Percentiles rank a stretch among this genome's conserved stretches.
These are phyloP conservation scores for Drosophila mayri DNA, from an alignment of 1,140 invertebrate species.

Conservation along the genomic window DNA sequence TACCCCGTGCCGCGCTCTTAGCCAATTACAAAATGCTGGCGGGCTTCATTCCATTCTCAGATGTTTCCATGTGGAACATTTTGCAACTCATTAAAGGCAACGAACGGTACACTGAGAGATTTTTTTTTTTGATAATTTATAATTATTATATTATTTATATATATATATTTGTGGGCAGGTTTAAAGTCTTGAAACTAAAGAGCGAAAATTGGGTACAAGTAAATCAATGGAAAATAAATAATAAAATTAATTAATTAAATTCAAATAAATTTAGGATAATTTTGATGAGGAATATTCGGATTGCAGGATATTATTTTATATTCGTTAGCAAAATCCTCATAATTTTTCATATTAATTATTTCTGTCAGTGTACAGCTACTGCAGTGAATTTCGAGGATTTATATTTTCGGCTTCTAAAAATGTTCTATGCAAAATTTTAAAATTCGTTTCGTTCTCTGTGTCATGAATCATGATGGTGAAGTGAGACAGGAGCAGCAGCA, in stretches of 20 bases:
- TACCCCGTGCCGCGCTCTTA: constrained; percentile 4
- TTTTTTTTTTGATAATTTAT: too few relatives aligned
- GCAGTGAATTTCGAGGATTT: constrained; percentile 4
- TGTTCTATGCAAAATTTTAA: constrained; percentile 39
- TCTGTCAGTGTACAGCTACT: neutral
- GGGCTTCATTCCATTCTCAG: constrained; percentile 45
- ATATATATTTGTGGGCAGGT: too few relatives aligned
- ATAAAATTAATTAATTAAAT: too few relatives aligned
- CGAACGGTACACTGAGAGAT: neutral
- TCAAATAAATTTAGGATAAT: too few relatives aligned
- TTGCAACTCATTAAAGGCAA: constrained; percentile 67
- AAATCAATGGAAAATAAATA: too few relatives aligned
- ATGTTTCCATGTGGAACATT: constrained; percentile 47
- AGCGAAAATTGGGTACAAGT: too few relatives aligned
- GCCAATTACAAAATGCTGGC: constrained; percentile 53
- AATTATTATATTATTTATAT: too few relatives aligned
- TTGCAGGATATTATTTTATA: too few relatives aligned
- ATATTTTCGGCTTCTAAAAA: constrained; percentile 25
- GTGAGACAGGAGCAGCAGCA: neutral
- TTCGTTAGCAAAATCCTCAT: too few relatives aligned
- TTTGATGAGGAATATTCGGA: too few relatives aligned
- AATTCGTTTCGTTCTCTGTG: constrained; percentile 28
- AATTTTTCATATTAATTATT: neutral
- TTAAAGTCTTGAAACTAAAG: too few relatives aligned
- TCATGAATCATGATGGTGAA: constrained; percentile 5